Evolutionary conservation across 2,888 invertebrate species (phyloP).

Genomic region (Reticulitermes lucifugus): DNA sequence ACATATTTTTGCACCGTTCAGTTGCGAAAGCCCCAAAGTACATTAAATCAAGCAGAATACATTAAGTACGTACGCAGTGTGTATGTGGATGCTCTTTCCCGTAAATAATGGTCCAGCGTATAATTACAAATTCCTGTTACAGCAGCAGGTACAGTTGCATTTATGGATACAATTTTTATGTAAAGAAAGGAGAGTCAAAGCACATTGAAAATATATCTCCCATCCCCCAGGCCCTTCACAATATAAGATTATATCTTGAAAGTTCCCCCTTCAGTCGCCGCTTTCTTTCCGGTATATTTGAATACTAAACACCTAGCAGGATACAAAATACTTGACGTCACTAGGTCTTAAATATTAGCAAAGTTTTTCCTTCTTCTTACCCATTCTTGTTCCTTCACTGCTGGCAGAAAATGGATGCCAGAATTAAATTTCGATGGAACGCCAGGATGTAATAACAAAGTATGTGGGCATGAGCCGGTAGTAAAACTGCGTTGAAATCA

Average conservation of each 20-base stretch:
- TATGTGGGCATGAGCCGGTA: not conserved
- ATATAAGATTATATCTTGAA: not conserved
- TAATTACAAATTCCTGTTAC: no score
- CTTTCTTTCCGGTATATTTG: constrained; percentile 3
- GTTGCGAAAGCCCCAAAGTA: no score
- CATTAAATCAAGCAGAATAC: no score
- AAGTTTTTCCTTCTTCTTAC: constrained; percentile 11
- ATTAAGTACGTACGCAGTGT: no score
- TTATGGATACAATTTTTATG: not conserved
- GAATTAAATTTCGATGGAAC: constrained; percentile 38
- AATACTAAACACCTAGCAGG: constrained; percentile 5
- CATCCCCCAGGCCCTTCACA: not conserved
- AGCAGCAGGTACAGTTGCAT: no score
- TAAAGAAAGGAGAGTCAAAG: not conserved
- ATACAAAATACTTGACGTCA: not conserved
- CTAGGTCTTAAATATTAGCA: constrained; percentile 14
- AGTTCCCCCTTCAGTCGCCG: not conserved
- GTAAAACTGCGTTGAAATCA: constrained; percentile 16
- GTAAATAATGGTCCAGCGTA: no score
- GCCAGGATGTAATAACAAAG: constrained; percentile 23
- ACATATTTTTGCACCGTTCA: no score
- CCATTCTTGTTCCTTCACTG: not conserved
- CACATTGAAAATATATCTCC: not conserved
- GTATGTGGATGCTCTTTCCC: no score
- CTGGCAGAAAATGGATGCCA: not conserved